Percentiles rank a stretch among this genome's conserved stretches.
Conservation (phyloP, 2,113 vertebrate genomes). For the Cyprinodon brontotheroides region DNA sequence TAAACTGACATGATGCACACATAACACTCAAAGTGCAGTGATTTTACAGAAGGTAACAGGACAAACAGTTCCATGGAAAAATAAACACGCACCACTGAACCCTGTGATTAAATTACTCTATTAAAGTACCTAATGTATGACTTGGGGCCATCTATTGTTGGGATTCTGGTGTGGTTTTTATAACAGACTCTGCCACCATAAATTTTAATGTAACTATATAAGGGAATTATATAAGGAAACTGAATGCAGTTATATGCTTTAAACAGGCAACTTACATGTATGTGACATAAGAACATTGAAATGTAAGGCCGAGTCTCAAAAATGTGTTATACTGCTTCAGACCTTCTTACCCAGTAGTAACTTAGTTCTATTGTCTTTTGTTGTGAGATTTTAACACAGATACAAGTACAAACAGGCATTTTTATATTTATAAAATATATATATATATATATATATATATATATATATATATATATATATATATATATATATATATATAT, state of each 20-base stretch:
- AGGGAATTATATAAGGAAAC: neutral
- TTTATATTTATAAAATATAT: too few relatives aligned
- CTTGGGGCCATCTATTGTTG: neutral
- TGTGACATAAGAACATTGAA: neutral
- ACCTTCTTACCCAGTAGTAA: too few relatives aligned
- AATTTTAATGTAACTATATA: too few relatives aligned
- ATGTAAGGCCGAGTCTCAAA: too few relatives aligned
- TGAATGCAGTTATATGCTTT: neutral
- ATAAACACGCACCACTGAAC: neutral
- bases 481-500: too few relatives aligned
- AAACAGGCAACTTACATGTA: neutral
- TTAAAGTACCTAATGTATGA: neutral
- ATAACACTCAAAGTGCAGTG: neutral
- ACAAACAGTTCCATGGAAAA: neutral
- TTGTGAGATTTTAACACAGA: too few relatives aligned
- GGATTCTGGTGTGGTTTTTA: neutral
- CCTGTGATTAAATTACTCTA: neutral
- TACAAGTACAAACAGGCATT: too few relatives aligned
- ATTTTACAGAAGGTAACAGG: neutral
- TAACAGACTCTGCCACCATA: neutral
- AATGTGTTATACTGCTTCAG: too few relatives aligned
- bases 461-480: too few relatives aligned
- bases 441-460: too few relatives aligned
- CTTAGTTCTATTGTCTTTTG: too few relatives aligned
- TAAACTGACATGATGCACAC: constrained; percentile 7